These are phyloP conservation scores for Hypolimnas misippus DNA, from an alignment of 2,888 invertebrate genomes.

Conservation along the genomic window DNA sequence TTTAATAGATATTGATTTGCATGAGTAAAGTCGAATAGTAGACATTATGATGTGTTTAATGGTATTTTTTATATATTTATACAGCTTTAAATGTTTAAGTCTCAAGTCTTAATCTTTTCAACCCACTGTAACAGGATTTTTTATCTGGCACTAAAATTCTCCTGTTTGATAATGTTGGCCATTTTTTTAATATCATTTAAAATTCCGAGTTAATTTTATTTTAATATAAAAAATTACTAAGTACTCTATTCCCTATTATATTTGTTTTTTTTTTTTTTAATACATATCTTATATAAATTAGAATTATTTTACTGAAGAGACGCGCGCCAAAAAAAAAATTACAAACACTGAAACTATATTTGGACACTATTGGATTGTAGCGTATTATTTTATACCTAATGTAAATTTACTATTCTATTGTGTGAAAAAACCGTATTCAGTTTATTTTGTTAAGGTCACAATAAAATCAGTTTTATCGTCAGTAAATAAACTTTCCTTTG, in stretches of 20 bases:
- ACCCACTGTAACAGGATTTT: no score
- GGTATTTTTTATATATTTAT: background rate
- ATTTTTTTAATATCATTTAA: no score
- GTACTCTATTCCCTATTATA: no score
- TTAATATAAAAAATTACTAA: no score
- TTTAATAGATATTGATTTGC: slow-evolving; percentile 20
- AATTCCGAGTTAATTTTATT: no score
- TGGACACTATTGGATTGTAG: background rate
- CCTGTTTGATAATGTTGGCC: background rate
- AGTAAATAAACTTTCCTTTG: background rate
- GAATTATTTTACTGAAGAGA: no score
- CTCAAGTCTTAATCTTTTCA: no score
- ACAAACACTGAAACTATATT: no score
- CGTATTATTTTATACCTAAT: background rate
- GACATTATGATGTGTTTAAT: background rate
- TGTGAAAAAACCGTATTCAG: background rate
- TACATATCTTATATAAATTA: no score
- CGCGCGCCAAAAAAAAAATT: no score
- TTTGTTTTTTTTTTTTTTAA: no score
- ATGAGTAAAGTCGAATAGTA: background rate
- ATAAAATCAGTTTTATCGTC: background rate
- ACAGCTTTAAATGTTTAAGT: background rate
- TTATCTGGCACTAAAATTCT: no score
- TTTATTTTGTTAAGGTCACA: background rate
- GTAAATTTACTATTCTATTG: background rate